Evolutionary conservation across 2,797 vertebrate species (phyloP).

Genomic region (Halcyon chelicuti): DNA sequence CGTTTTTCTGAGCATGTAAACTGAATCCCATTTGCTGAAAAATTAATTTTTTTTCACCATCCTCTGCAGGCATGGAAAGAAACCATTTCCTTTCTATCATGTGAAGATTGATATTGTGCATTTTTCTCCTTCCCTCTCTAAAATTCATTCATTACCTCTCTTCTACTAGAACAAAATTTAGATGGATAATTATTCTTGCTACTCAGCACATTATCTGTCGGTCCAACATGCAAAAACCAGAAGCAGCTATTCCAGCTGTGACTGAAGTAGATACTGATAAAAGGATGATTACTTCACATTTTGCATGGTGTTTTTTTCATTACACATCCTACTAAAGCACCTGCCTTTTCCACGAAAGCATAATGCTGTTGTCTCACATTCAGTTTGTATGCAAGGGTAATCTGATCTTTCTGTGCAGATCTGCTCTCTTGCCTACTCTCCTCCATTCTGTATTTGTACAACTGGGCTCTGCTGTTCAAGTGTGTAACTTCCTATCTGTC

Average conservation of each 20-base stretch:
- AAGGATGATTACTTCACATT: neutral
- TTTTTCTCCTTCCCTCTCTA: neutral
- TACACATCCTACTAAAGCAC: neutral
- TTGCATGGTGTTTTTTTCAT: neutral
- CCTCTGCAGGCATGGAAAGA: neutral
- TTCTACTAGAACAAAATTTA: neutral
- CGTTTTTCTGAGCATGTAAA: neutral
- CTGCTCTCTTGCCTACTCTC: neutral
- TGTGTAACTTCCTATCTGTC: neutral
- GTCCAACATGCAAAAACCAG: neutral
- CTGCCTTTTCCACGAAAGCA: neutral
- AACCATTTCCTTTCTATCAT: neutral
- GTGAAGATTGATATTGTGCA: neutral
- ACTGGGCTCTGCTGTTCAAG: neutral
- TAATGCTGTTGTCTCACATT: neutral
- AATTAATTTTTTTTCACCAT: neutral
- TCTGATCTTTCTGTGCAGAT: neutral
- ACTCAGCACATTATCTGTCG: neutral
- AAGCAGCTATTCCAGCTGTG: conserved; percentile 11
- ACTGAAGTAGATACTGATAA: conserved; percentile 1
- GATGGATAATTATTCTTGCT: neutral
- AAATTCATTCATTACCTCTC: neutral
- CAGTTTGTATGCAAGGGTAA: neutral
- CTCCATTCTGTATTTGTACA: neutral
- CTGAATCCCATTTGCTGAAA: neutral